Conservation (phyloP, 1,140 invertebrate species). For the Armadillidium nasatum region DNA sequence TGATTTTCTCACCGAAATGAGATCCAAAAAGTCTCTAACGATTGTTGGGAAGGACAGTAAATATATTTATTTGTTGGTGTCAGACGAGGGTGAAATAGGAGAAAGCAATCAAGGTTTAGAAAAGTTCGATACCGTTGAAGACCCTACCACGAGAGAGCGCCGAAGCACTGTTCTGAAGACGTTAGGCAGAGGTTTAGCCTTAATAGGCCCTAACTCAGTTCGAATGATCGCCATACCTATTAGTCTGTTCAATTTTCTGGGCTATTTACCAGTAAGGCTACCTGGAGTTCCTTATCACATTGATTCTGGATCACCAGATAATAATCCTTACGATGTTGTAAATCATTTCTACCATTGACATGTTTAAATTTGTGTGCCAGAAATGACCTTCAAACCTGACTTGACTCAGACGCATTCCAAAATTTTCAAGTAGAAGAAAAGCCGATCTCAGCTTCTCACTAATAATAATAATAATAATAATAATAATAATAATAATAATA, state of each 20-base stretch:
- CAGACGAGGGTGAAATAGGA: background rate
- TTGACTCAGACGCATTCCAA: too few relatives aligned
- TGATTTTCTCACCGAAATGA: background rate
- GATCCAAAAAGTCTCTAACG: background rate
- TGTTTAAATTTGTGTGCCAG: background rate
- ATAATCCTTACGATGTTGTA: conserved; percentile 31
- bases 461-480: too few relatives aligned
- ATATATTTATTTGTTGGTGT: background rate
- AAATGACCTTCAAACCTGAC: too few relatives aligned
- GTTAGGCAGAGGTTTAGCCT: too few relatives aligned
- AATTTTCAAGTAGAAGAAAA: too few relatives aligned
- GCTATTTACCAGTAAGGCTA: conserved; percentile 37
- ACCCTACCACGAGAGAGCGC: background rate
- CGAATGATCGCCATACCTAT: conserved; percentile 36
- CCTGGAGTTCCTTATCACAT: conserved; percentile 41
- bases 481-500: too few relatives aligned
- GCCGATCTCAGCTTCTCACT: too few relatives aligned
- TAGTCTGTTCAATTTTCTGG: conserved; percentile 39
- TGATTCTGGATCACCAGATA: conserved; percentile 35
- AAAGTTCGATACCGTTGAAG: background rate
- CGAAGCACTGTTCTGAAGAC: too few relatives aligned
- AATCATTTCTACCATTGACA: conserved; percentile 23
- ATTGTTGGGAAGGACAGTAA: background rate
- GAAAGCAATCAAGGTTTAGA: background rate
- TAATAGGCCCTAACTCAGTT: background rate